Conservation (phyloP, 2,113 vertebrate species). For the Fregetta grallaria region DNA sequence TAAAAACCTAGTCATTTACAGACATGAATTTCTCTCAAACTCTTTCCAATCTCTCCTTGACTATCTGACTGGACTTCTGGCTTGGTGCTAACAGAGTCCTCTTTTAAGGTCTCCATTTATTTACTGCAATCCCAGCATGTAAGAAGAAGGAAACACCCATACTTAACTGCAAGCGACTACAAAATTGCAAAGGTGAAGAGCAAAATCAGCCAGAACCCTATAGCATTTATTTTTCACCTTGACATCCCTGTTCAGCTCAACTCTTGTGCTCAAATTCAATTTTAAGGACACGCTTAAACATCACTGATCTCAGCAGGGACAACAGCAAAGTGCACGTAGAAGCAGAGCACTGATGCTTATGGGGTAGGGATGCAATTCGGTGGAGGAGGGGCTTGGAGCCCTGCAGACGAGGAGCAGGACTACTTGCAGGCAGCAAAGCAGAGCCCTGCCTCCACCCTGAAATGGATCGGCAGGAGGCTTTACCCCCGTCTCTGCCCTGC, state of each 20-base stretch:
- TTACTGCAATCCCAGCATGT: background rate
- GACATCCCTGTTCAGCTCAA: background rate
- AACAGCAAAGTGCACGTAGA: background rate
- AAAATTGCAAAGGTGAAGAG: background rate
- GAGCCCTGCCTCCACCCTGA: background rate
- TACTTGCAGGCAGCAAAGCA: background rate
- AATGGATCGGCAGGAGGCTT: background rate
- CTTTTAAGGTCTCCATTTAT: background rate
- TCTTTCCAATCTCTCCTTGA: background rate
- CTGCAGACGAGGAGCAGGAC: background rate
- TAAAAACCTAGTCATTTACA: conserved; percentile 32
- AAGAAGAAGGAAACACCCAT: background rate
- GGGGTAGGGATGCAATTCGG: background rate
- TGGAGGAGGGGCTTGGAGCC: background rate
- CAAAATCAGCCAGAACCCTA: background rate
- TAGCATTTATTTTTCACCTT: background rate
- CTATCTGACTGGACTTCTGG: background rate
- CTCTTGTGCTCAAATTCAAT: background rate
- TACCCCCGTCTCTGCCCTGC: background rate
- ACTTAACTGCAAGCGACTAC: background rate
- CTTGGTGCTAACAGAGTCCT: background rate
- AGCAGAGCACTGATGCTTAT: background rate
- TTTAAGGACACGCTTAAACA: background rate
- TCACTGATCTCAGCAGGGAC: background rate
- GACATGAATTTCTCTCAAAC: background rate